A percentile compares a stretch with the other conserved stretches of the same genome.
These are phyloP conservation scores for Pyrgilauda ruficollis DNA, from an alignment of 2,113 vertebrate species.

Conservation along the genomic window DNA sequence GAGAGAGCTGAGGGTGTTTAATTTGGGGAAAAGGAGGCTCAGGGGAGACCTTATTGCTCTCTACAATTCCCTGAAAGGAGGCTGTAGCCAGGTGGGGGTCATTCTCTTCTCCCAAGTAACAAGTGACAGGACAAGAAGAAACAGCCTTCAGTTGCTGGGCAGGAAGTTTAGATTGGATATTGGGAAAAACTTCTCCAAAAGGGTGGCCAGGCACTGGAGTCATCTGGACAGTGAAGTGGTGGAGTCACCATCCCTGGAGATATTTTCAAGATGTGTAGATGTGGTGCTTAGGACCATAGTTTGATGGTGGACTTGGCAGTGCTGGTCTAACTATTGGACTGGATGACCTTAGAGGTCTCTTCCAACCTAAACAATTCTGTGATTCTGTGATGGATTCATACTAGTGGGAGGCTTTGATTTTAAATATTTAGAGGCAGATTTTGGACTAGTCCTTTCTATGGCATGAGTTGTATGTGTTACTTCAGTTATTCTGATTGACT, in stretches of 20 bases:
- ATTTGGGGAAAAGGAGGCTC: not conserved
- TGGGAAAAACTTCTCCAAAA: not conserved
- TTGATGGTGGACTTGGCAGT: not conserved
- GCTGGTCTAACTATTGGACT: not conserved
- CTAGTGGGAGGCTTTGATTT: not conserved
- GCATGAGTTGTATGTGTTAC: not conserved
- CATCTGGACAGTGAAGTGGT: too few relatives aligned
- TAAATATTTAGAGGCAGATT: not conserved
- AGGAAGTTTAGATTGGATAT: not conserved
- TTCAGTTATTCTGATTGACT: not conserved
- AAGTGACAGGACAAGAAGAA: not conserved
- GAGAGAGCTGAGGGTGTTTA: not conserved
- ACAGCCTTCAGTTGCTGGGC: not conserved
- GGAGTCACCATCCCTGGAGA: not conserved
- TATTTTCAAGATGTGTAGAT: not conserved
- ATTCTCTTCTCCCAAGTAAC: not conserved
- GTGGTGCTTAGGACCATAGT: not conserved
- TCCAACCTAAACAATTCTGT: not conserved
- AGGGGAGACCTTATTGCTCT: not conserved
- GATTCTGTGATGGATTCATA: not conserved
- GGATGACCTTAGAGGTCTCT: not conserved
- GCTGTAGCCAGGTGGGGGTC: rapidly evolving
- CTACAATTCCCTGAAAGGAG: not conserved
- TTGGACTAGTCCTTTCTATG: not conserved
- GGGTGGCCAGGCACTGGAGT: not conserved